Evolutionary conservation across 2,113 vertebrate species (phyloP), one percentile per base, ranked within the genome.

Genomic region (Grammomys dolichurus): DNA sequence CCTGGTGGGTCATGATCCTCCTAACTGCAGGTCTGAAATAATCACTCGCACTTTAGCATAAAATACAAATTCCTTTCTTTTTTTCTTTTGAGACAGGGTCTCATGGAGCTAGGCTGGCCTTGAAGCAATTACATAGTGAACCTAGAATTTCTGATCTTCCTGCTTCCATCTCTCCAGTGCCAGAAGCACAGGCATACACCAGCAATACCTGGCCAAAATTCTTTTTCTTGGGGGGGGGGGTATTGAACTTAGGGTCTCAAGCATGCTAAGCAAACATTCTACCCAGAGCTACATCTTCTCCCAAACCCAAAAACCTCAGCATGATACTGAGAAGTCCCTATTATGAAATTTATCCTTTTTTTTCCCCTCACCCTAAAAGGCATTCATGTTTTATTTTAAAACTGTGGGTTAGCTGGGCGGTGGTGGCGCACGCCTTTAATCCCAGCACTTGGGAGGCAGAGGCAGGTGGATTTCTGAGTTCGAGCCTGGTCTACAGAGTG

Each of bases 351-450:
- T 93, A 56, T 58, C 58, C 65, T 36, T 88, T 40, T 90, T 43
- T 93, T 31, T 72, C 65, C 80, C 81, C 51, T 87, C 60, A 91
- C 54, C 54, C 94, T 56, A 7, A 73, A 94, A 58, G 33, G 20
- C 78, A 70, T 89, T 87, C 87, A 76, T 95, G n/a, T 43, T 31
- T 26, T 84, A 56, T 36, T 36, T 89, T 73, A 72, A 70, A 70
- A 36, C 31, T 60, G 58, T 60, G 58, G 40, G 40, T 40, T 40
- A 40, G 40, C 40, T 40, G 40, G 40, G 40, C 40, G 40, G 40
- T 40, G 40, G 40, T 40, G 40, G 40, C 40, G 40, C 40, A 40
- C 40, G 40, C 40, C 40, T 40, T 40, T 40, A 40, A 40, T 40
- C 40, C 40, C 40, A 40, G 40, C 40, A 40, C 40, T 40, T 40